Conservation (phyloP, 2,113 vertebrate species). For the Apistogramma diplotaenia region DNA sequence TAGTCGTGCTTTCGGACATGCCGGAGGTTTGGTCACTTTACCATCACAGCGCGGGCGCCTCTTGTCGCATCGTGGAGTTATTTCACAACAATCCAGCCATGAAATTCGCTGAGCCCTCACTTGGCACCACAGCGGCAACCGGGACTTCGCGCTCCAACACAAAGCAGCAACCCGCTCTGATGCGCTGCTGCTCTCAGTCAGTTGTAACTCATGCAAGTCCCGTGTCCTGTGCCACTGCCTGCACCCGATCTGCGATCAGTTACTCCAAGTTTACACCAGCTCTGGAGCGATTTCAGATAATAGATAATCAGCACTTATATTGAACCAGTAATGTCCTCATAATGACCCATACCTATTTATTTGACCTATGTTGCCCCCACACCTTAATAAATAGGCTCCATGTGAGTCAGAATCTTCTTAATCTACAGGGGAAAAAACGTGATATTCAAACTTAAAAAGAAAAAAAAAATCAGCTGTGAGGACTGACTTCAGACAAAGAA, state of each 20-base stretch:
- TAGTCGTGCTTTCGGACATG: constrained; percentile 37
- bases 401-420: background rate
- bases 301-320: background rate
- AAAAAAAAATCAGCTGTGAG: background rate
- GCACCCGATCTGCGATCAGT: background rate
- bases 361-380: background rate
- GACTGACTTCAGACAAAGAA: background rate
- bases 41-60: background rate
- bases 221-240: background rate
- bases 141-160: background rate
- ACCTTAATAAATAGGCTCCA: background rate
- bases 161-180: constrained; percentile 7
- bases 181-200: constrained; percentile 2
- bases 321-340: background rate
- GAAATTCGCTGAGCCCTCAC: background rate
- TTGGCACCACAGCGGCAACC: background rate
- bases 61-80: background rate
- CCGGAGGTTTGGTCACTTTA: constrained; percentile 11
- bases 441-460: too few species aligned
- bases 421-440: background rate
- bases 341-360: background rate
- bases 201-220: background rate
- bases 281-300: background rate
- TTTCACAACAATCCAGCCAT: background rate
- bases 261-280: background rate